These are phyloP conservation scores for Euplexia lucipara DNA, from an alignment of 2,888 invertebrate species.

Conservation along the genomic window DNA sequence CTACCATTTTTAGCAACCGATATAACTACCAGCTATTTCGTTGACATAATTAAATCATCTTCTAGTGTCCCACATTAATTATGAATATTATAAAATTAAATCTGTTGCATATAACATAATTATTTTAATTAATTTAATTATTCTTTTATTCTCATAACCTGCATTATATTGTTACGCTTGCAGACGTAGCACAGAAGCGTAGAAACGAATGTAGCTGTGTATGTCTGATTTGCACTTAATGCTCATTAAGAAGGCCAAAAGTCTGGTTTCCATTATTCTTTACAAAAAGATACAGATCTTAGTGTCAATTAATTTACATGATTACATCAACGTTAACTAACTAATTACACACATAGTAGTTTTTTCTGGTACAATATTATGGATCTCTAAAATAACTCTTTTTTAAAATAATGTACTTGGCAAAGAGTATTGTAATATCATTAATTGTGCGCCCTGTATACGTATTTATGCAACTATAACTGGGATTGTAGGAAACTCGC, in stretches of 20 bases:
- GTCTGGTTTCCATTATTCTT: constrained; percentile 71
- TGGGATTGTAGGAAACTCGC: too few relatives aligned
- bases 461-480: too few relatives aligned
- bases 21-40: neutral
- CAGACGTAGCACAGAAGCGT: constrained; percentile 3
- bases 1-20: neutral
- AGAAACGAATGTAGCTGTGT: constrained; percentile 9
- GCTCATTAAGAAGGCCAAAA: constrained; percentile 72
- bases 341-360: constrained; percentile 64
- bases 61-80: constrained; percentile 16
- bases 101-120: neutral
- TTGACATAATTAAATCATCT: constrained; percentile 8
- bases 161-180: constrained; percentile 26
- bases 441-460: too few relatives aligned
- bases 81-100: constrained; percentile 18
- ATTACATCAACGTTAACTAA: constrained; percentile 67
- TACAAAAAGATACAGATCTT: constrained; percentile 77
- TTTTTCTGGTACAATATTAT: constrained; percentile 49
- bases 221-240: constrained; percentile 45
- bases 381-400: constrained; percentile 58
- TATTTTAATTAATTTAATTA: constrained; percentile 1
- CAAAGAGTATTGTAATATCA: neutral
- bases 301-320: constrained; percentile 74
- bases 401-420: constrained; percentile 21
- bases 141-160: constrained; percentile 25